A percentile compares a stretch with the other conserved stretches of the same genome.
Evolutionary conservation across 2,797 vertebrate genomes (phyloP).

Genomic region (Sphenodon punctatus): DNA sequence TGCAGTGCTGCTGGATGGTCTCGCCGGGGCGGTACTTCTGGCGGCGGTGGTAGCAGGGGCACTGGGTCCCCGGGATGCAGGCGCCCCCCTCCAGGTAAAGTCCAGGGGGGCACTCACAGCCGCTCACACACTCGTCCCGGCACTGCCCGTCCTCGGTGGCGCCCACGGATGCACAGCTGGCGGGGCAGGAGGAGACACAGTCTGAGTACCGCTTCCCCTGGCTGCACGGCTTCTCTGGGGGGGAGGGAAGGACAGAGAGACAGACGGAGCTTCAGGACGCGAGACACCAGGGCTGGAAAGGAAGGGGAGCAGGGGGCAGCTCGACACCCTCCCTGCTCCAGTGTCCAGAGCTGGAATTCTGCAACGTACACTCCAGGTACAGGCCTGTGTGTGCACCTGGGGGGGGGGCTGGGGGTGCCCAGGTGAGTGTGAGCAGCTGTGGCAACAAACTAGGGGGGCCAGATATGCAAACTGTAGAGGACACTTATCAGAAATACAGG

Average conservation of each 20-base stretch:
- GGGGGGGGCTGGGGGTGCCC: too few relatives aligned
- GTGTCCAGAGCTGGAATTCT: too few relatives aligned
- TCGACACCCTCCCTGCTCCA: neutral
- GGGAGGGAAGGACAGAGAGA: too few relatives aligned
- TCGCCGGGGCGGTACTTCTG: conserved; percentile 79
- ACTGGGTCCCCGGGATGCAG: conserved; percentile 78
- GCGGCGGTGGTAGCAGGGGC: conserved; percentile 86
- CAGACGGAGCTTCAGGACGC: neutral
- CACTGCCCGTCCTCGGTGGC: conserved; percentile 70
- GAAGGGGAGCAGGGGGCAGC: neutral
- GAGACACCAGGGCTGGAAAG: neutral
- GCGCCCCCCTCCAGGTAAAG: conserved; percentile 76
- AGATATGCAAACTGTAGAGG: too few relatives aligned
- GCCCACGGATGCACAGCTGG: conserved; percentile 77
- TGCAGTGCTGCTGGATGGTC: conserved; percentile 83
- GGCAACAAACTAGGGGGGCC: too few relatives aligned
- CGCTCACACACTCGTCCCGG: conserved; percentile 84
- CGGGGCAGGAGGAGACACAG: conserved; percentile 86
- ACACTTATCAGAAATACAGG: too few relatives aligned
- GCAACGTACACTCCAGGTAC: too few relatives aligned
- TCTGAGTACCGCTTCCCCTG: conserved; percentile 84
- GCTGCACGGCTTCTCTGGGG: conserved; percentile 79
- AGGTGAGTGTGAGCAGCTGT: too few relatives aligned
- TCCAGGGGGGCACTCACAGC: conserved; percentile 83
- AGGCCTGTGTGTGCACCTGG: too few relatives aligned